These are phyloP conservation scores for Eurystomus glaucurus DNA, from an alignment of 2,797 vertebrate genomes.

Conservation along the genomic window DNA sequence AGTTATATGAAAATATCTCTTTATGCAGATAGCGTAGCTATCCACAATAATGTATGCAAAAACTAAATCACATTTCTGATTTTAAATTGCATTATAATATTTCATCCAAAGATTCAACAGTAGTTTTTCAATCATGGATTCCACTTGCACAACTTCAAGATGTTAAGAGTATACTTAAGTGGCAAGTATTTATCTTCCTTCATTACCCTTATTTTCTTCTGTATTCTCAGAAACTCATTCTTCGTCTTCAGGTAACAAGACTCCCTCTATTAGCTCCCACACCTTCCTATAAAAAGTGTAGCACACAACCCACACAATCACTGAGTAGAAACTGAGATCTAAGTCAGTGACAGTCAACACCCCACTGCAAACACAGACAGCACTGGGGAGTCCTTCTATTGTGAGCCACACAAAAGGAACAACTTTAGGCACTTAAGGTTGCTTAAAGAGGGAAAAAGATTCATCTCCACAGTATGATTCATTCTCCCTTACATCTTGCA, in stretches of 20 bases:
- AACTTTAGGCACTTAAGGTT: background rate
- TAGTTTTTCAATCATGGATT: background rate
- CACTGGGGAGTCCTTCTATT: background rate
- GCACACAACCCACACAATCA: background rate
- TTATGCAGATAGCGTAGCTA: background rate
- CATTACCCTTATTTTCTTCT: background rate
- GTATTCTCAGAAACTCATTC: background rate
- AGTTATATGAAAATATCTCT: background rate
- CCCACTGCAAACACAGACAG: background rate
- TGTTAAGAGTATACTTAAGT: background rate
- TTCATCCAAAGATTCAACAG: background rate
- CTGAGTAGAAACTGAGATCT: background rate
- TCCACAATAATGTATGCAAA: background rate
- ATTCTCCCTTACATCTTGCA: background rate
- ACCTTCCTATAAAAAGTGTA: slow-evolving; percentile 9
- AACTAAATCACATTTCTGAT: background rate
- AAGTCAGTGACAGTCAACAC: background rate
- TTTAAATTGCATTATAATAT: background rate
- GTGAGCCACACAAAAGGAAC: background rate
- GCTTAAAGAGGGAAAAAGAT: background rate
- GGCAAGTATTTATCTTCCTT: background rate
- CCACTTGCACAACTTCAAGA: background rate
- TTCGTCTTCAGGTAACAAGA: background rate
- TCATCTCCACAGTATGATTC: background rate
- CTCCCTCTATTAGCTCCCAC: background rate